These are phyloP conservation scores for Pseudomyrmex concolor DNA, from an alignment of 1,140 invertebrate genomes.

Conservation along the genomic window DNA sequence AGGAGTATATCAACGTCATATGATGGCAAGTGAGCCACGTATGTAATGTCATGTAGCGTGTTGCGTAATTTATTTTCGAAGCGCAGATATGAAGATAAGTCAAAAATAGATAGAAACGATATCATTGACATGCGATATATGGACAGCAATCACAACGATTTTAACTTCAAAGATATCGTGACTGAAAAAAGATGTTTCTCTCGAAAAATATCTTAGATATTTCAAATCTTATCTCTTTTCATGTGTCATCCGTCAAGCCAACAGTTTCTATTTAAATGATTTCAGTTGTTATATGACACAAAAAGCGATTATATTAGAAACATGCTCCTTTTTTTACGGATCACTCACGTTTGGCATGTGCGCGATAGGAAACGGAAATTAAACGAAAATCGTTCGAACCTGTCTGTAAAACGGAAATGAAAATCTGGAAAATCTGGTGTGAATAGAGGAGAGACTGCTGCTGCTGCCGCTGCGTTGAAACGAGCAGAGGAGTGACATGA, in stretches of 20 bases:
- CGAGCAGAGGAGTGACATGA: conserved; percentile 8
- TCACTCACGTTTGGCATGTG: conserved; percentile 29
- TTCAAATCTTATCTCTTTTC: conserved; percentile 24
- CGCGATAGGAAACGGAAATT: conserved; percentile 72
- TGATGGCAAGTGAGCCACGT: conserved; percentile 28
- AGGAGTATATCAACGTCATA: conserved; percentile 28
- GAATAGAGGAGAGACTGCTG: conserved; percentile 24
- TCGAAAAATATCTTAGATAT: neutral
- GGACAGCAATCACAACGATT: conserved; percentile 1
- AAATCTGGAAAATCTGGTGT: conserved; percentile 68
- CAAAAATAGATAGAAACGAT: neutral
- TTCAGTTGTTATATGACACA: conserved; percentile 6
- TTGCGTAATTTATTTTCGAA: conserved; percentile 22
- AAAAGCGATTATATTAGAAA: conserved; percentile 47
- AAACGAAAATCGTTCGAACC: conserved; percentile 72
- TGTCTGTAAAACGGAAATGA: conserved; percentile 70
- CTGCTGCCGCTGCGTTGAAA: conserved; percentile 6
- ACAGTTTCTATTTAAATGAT: conserved; percentile 38
- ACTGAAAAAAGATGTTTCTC: neutral
- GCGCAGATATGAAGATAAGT: conserved; percentile 34
- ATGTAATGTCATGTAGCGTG: conserved; percentile 6
- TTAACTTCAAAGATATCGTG: neutral
- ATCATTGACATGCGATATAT: neutral
- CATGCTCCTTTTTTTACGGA: conserved; percentile 39
- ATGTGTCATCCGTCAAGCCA: conserved; percentile 7